Evolutionary conservation across 2,888 invertebrate genomes (phyloP).

Genomic region (Plemyria rubiginata): DNA sequence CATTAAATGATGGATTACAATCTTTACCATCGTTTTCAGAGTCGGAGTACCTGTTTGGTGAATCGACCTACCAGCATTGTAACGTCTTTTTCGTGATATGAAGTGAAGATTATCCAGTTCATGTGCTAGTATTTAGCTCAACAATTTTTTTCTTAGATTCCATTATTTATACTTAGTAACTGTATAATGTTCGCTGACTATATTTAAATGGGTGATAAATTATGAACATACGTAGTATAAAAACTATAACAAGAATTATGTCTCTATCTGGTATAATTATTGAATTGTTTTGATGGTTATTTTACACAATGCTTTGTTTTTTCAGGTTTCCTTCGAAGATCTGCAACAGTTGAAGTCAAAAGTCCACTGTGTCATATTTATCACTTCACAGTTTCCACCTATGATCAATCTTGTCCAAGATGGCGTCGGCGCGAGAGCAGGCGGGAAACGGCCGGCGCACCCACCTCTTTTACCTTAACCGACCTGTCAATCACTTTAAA

Average conservation of each 20-base stretch:
- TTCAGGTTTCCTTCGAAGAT: constrained; percentile 18
- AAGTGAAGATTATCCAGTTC: constrained; percentile 29
- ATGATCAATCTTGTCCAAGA: constrained; percentile 83
- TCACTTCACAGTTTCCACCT: constrained; percentile 82
- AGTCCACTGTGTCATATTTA: constrained; percentile 58
- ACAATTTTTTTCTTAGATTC: neutral
- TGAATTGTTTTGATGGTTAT: neutral
- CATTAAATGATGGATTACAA: constrained; percentile 27
- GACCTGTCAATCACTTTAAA: constrained; percentile 68
- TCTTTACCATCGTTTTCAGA: constrained; percentile 32
- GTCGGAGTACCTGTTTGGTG: constrained; percentile 32
- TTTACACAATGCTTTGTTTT: constrained; percentile 7
- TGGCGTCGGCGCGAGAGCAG: constrained; percentile 75
- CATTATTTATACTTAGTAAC: neutral
- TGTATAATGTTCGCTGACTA: neutral
- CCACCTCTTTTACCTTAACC: constrained; percentile 69
- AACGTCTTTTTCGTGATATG: constrained; percentile 39
- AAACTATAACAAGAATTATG: neutral
- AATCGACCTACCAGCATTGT: constrained; percentile 38
- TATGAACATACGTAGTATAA: neutral
- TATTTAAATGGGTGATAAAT: neutral
- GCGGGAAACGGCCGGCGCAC: constrained; percentile 70
- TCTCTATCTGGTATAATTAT: neutral
- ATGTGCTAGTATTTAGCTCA: constrained; percentile 1
- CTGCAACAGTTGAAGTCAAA: constrained; percentile 8